phyloP scores from a whole-genome alignment of 2,113 vertebrate genomes.

The Chaetodon trifascialis region DNA sequence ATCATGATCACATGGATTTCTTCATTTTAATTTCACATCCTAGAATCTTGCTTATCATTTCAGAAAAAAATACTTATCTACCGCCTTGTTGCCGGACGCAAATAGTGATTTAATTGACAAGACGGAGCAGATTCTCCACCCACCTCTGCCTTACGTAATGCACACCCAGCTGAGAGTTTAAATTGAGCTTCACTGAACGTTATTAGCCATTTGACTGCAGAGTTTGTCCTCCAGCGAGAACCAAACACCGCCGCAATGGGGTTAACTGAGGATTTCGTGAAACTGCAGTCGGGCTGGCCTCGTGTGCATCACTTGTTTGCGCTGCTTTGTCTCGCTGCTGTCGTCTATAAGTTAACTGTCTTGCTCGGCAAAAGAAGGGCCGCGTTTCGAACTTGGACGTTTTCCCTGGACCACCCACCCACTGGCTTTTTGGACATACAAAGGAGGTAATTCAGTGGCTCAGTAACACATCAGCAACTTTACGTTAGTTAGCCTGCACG shows the following conservation, averaged over 20 bases:
- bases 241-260: constrained; percentile 31
- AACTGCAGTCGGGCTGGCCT: background rate
- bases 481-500: too few species aligned
- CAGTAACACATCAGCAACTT: background rate
- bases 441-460: constrained; percentile 20
- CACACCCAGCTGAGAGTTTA: too few species aligned
- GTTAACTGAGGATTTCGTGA: background rate
- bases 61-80: too few species aligned
- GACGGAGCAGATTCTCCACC: too few species aligned
- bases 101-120: too few species aligned
- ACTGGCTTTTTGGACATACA: constrained; percentile 70
- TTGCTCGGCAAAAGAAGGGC: background rate
- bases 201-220: too few species aligned
- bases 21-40: too few species aligned
- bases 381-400: rapidly evolving
- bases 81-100: too few species aligned
- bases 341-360: constrained; percentile 4
- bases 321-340: background rate
- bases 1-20: too few species aligned
- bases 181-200: background rate
- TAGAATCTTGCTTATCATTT: too few species aligned
- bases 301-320: constrained; percentile 20
- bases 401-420: constrained; percentile 55
- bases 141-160: too few species aligned
- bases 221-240: rapidly evolving